Evolutionary conservation across 2,888 invertebrate genomes (phyloP).

Genomic region (Acanthosepion esculentum): DNA sequence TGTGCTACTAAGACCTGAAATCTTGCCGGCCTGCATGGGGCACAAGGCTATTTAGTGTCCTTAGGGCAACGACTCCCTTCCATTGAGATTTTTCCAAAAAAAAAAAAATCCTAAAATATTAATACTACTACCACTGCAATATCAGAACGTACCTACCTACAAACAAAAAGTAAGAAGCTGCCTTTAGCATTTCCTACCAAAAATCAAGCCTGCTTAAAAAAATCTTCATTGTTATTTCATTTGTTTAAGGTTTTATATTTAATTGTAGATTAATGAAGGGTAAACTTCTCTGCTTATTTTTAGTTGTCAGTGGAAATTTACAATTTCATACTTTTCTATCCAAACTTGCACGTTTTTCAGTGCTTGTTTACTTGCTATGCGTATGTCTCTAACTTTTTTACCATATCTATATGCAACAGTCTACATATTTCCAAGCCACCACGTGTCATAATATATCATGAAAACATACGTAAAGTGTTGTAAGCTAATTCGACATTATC

Average conservation of each 20-base stretch:
- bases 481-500: background rate
- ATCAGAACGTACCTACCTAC: slow-evolving; percentile 24
- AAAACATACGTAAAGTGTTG: background rate
- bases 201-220: background rate
- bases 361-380: background rate
- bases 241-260: background rate
- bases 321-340: background rate
- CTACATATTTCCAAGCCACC: background rate
- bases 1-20: background rate
- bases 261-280: background rate
- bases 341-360: background rate
- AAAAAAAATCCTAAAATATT: slow-evolving; percentile 15
- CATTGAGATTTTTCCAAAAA: background rate
- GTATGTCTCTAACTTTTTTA: background rate
- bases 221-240: background rate
- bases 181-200: slow-evolving; percentile 12
- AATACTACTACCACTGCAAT: slow-evolving; percentile 33
- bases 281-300: background rate
- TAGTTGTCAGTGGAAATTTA: background rate
- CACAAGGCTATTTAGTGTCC: slow-evolving; percentile 20
- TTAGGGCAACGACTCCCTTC: slow-evolving; percentile 33
- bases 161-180: slow-evolving; percentile 2
- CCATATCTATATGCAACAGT: background rate
- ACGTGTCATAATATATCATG: background rate
- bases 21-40: slow-evolving; percentile 13